phyloP scores from a whole-genome alignment of 2,113 vertebrate genomes.

The Thymallus thymallus region DNA sequence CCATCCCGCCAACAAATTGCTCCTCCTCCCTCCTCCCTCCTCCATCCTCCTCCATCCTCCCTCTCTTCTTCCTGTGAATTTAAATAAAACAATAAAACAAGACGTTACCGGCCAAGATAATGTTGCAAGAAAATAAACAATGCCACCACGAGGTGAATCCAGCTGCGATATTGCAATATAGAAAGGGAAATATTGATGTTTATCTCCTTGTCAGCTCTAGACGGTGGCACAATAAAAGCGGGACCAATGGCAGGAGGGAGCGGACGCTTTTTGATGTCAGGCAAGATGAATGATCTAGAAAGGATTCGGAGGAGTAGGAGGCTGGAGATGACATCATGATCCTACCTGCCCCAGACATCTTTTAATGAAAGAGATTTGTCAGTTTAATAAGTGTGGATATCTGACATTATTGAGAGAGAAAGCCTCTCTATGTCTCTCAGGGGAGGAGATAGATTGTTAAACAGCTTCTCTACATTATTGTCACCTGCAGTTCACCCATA shows the following conservation, averaged over 20 bases:
- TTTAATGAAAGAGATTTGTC: slow-evolving; percentile 45
- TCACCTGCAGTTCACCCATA: slow-evolving; percentile 11
- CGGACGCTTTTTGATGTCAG: slow-evolving; percentile 46
- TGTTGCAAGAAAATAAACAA: slow-evolving; percentile 51
- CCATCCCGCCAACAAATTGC: slow-evolving; percentile 59
- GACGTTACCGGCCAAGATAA: slow-evolving; percentile 28
- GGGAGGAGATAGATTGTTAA: background rate
- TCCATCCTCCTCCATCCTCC: slow-evolving; percentile 39
- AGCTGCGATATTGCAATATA: slow-evolving; percentile 47
- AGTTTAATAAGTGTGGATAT: slow-evolving; percentile 42
- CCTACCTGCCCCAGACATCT: slow-evolving; percentile 38
- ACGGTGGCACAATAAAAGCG: slow-evolving; percentile 50
- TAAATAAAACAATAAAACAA: slow-evolving; percentile 60
- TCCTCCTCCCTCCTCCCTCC: too few species aligned
- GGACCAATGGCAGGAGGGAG: slow-evolving; percentile 30
- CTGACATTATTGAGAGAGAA: slow-evolving; percentile 29
- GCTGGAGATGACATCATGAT: slow-evolving; percentile 35
- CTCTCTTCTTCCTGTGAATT: slow-evolving; percentile 45
- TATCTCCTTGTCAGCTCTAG: slow-evolving; percentile 47
- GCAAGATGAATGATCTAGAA: slow-evolving; percentile 36
- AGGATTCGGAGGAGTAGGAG: slow-evolving; percentile 38
- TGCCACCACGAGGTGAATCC: slow-evolving; percentile 41
- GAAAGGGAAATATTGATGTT: slow-evolving; percentile 55
- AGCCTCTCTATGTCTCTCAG: background rate
- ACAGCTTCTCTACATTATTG: slow-evolving; percentile 19